phyloP scores from a whole-genome alignment of 2,888 invertebrate species.

The Nowickia ferox region DNA sequence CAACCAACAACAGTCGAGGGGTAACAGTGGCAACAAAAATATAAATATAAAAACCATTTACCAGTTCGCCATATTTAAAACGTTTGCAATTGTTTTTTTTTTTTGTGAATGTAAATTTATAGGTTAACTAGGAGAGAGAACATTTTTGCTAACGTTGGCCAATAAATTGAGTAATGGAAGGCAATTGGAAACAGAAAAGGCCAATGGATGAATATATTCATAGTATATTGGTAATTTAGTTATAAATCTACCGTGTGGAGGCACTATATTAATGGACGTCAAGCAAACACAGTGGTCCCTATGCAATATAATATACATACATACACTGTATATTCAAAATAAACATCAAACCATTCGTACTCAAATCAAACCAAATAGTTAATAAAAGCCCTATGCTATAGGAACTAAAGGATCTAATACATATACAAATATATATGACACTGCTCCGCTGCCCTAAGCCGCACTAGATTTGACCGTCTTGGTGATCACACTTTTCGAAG shows the following conservation, averaged over 20 bases:
- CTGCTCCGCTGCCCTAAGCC: no score
- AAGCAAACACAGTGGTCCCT: not conserved
- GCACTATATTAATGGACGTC: not conserved
- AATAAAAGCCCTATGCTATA: no score
- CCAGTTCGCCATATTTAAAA: conserved; percentile 17
- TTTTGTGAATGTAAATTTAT: conserved; percentile 14
- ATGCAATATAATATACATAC: not conserved
- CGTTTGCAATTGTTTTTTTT: not conserved
- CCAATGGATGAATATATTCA: not conserved
- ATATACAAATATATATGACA: no score
- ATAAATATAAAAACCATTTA: conserved; percentile 1
- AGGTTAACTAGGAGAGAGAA: not conserved
- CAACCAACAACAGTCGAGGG: not conserved
- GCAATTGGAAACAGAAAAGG: conserved; percentile 6
- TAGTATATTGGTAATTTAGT: conserved; percentile 18
- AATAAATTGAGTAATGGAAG: conserved; percentile 35
- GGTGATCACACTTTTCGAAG: no score
- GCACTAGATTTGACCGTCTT: no score
- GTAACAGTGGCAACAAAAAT: not conserved
- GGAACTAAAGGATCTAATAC: no score
- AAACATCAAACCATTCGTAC: no score
- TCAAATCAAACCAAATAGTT: no score
- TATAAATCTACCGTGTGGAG: not conserved
- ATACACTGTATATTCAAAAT: not conserved
- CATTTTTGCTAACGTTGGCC: conserved; percentile 23